Evolutionary conservation across 2,797 vertebrate genomes (phyloP), one percentile per base, ranked within the genome.

Genomic region (Mustela erminea): DNA sequence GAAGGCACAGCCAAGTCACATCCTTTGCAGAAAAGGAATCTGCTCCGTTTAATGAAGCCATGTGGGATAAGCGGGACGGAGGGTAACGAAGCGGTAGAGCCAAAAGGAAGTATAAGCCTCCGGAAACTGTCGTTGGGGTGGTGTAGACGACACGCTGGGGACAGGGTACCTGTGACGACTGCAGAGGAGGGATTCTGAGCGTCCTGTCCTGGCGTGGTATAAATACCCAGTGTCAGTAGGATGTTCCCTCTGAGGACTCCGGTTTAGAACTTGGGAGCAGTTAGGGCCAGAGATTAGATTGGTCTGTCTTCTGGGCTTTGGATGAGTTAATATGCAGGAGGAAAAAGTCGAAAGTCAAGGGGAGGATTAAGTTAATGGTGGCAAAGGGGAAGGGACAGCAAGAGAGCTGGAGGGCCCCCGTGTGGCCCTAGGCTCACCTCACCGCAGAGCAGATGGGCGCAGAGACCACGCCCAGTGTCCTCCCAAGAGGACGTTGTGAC

Each of bases 31-130:
- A 43, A 84, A 85, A 90, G 64, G 68, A 93, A 84, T 66, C 29
- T 74, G 12, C 80, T 81, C 70, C 14, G 21, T 27, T 90, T 49
- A 32, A 5, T 82, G n/a, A 84, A 60, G 72, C 25, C n/a, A 29
- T 74, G 64, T 54, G 80, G 75, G 68, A 87, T 82, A 54, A 94
- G 84, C 6, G 66, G 10, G 46, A 86, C 56, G 80, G 77, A 72
- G 74, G 41, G 12, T 17, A 41, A 9, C 56, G 27, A 20, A 17
- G 86, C 29, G 46, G 27, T 88, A 64, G 25, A 66, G 72, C 64
- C 25, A 3, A 41, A 64, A 96, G 89, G 86, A 94, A 94, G 93
- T 62, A 56, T 49, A 81, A 96, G 46, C 64, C 84, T 82, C 70
- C 38, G 54, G 68, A 66, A 83, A 58, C 56, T 0, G 3, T 62